phyloP scores from a whole-genome alignment of 2,888 invertebrate species.

The Acrobasis consociella region DNA sequence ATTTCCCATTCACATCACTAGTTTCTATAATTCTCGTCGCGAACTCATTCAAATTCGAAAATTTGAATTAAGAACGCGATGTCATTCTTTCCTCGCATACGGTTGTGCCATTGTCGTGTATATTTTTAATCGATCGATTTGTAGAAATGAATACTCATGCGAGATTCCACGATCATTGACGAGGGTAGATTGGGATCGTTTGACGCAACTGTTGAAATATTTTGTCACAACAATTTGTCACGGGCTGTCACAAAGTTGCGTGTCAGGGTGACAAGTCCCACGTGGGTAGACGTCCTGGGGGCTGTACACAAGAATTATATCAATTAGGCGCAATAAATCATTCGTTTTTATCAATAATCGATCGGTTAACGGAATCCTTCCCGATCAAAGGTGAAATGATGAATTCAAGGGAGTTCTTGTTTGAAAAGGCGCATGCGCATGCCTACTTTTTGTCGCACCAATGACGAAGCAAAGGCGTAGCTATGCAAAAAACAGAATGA shows the following conservation, averaged over 20 bases:
- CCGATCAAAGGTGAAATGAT: constrained; percentile 65
- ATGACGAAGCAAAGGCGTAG: constrained; percentile 12
- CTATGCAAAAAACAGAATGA: constrained; percentile 17
- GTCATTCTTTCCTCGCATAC: constrained; percentile 52
- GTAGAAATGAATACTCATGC: constrained; percentile 31
- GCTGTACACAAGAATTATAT: constrained; percentile 69
- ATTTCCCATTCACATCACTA: constrained; percentile 35
- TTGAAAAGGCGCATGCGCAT: constrained; percentile 36
- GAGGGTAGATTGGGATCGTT: constrained; percentile 38
- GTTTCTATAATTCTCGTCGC: constrained; percentile 45
- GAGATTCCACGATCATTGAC: constrained; percentile 39
- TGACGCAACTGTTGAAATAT: constrained; percentile 81
- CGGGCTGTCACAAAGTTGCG: constrained; percentile 68
- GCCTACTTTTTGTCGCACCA: constrained; percentile 40
- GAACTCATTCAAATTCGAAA: constrained; percentile 63
- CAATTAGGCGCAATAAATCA: constrained; percentile 76
- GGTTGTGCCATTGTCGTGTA: constrained; percentile 3
- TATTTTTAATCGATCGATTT: constrained; percentile 19
- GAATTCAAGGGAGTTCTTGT: constrained; percentile 52
- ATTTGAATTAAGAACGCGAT: constrained; percentile 63
- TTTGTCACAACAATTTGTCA: constrained; percentile 83
- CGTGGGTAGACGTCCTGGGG: constrained; percentile 53
- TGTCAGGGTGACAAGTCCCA: constrained; percentile 64
- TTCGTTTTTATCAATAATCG: constrained; percentile 65
- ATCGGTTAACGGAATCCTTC: constrained; percentile 72